Evolutionary conservation across 2,888 invertebrate genomes (phyloP).

Genomic region (Andrena praecox): DNA sequence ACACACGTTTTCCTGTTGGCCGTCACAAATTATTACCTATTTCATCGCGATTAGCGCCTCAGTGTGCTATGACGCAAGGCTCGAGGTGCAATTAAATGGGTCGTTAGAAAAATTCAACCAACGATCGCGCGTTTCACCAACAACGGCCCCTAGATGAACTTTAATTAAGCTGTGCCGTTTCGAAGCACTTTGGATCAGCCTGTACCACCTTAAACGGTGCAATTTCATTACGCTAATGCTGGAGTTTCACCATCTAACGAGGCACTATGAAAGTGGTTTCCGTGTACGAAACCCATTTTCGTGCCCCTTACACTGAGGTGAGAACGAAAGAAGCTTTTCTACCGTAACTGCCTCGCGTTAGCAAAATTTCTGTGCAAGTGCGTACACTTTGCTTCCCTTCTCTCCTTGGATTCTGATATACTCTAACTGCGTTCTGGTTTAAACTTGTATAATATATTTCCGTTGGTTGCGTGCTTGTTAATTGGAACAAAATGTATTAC

Average conservation of each 20-base stretch:
- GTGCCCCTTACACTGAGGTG: neutral
- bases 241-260: conserved; percentile 29
- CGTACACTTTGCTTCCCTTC: too few species aligned
- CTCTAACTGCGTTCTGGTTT: too few species aligned
- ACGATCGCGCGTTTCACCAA: conserved; percentile 28
- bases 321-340: conserved; percentile 3
- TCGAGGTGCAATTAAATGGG: conserved; percentile 10
- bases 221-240: conserved; percentile 45
- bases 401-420: too few species aligned
- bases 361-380: too few species aligned
- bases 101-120: conserved; percentile 18
- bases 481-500: too few species aligned
- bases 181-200: neutral
- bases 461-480: too few species aligned
- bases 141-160: conserved; percentile 12
- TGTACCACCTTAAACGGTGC: conserved; percentile 31
- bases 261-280: conserved; percentile 11
- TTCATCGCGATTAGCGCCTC: neutral
- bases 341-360: too few species aligned
- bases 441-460: too few species aligned
- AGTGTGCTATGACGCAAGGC: neutral
- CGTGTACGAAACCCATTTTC: conserved; percentile 24
- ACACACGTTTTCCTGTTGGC: neutral
- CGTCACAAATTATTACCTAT: neutral
- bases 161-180: conserved; percentile 35